Base-by-base conservation (phyloP, 2,888 invertebrate species). In the Netelia melanura region DNA sequence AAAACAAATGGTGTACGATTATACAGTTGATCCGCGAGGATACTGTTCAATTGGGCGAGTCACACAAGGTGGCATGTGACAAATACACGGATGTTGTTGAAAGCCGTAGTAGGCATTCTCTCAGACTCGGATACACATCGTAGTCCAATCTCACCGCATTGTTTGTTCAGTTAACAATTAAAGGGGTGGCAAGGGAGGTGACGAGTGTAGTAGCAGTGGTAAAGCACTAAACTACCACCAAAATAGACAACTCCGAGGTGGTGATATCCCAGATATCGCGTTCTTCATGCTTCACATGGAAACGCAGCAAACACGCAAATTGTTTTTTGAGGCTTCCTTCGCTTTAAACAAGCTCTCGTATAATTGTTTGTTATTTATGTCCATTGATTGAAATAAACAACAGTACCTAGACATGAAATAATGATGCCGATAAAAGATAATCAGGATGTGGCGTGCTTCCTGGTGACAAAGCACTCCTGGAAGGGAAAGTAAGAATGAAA, bases 401-500 rank as follows among this genome's bases (percentile, higher is more conserved):
- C 38, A 84, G 87, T 91, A 89, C 68, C 92, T 94, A 95, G 95
- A 94, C 89, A 95, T 96, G 96, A 94, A 93, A 96, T 95, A 94
- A 97, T 97, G 97, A 96, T 96, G 95, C 96, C 96, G 89, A 95
- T 98, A 93, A 97, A 97, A 95, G 98, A 98, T 94, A 99, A 99
- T 95, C 96, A 97, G 92, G 99, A 99, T 96, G 96, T 99, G 93
- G 98, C 98, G 88, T 99, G 99, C 93, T 99, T 98, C 95, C 96
- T 98, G 92, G 98, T 99, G 92, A 98, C 98, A 52, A 99, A 99
- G 95, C 98, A 99, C 94, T 98, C 98, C 38, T 99, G 99, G 99
- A 99, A 98, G 94, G 99, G 99, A 94, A 99, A 98, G 97, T 97
- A 94, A 95, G 80, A 25, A 21, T 96, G 94, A 80, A 65, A 68